Percentiles rank a stretch among this genome's conserved stretches.
Conservation (phyloP, 1,140 invertebrate species). For the Colletes latitarsis region DNA sequence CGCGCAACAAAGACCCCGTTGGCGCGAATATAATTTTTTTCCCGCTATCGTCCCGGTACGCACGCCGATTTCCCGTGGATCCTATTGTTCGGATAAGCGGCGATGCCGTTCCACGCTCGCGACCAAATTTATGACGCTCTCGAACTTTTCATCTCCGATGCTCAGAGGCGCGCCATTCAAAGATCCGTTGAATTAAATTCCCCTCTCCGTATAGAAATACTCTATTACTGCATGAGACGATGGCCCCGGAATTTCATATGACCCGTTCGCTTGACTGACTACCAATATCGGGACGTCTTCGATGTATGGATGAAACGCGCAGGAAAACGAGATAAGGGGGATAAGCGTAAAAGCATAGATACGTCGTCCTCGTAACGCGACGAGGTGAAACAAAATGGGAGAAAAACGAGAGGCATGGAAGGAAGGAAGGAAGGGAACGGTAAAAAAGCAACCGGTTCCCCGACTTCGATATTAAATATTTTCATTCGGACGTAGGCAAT, state of each 20-base stretch:
- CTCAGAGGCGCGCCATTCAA: conserved; percentile 49
- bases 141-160: conserved; percentile 55
- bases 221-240: conserved; percentile 47
- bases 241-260: conserved; percentile 46
- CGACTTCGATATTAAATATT: conserved; percentile 39
- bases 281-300: conserved; percentile 38
- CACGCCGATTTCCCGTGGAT: conserved; percentile 40
- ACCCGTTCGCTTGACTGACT: conserved; percentile 46
- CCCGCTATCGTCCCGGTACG: conserved; percentile 5
- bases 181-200: conserved; percentile 58
- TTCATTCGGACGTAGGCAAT: neutral
- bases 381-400: conserved; percentile 20
- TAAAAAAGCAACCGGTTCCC: conserved; percentile 21
- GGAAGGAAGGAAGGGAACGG: neutral
- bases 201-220: conserved; percentile 40
- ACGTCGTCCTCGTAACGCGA: conserved; percentile 17
- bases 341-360: conserved; percentile 38
- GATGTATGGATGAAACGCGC: conserved; percentile 29
- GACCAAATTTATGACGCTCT: conserved; percentile 52
- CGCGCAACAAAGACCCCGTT: neutral
- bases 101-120: conserved; percentile 32
- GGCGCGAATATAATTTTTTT: neutral
- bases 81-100: conserved; percentile 48
- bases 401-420: no score
- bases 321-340: conserved; percentile 38